phyloP scores from a whole-genome alignment of 1,140 invertebrate genomes.

The Gerris buenoi region DNA sequence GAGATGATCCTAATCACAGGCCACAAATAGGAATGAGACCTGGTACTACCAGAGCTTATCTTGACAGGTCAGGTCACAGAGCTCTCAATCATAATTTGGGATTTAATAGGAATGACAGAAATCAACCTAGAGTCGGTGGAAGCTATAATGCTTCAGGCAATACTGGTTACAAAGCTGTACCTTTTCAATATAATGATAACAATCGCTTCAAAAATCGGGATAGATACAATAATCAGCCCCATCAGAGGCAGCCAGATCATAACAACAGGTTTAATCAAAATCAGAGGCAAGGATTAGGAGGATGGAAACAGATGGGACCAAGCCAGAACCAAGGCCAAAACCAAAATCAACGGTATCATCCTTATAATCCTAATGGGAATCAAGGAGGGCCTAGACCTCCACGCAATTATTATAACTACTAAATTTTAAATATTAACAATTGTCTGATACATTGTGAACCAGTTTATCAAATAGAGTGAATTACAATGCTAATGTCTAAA shows the following conservation, averaged over 20 bases:
- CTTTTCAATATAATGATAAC: not conserved
- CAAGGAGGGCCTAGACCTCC: not conserved
- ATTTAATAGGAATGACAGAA: not conserved
- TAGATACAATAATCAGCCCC: not conserved
- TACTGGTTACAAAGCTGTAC: not conserved
- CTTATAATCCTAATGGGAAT: not conserved
- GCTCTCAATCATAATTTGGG: not conserved
- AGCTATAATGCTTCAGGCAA: not conserved
- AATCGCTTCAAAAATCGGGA: not conserved
- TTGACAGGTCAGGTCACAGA: not conserved
- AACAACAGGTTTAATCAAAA: not conserved
- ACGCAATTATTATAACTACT: too few relatives aligned
- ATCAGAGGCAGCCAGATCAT: not conserved
- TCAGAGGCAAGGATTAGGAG: not conserved
- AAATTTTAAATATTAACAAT: too few relatives aligned
- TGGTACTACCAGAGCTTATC: not conserved
- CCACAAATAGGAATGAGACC: slow-evolving; percentile 4
- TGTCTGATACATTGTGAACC: too few relatives aligned
- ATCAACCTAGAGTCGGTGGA: not conserved
- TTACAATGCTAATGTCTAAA: too few relatives aligned
- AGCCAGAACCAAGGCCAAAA: too few relatives aligned
- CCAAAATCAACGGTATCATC: not conserved
- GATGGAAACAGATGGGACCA: not conserved
- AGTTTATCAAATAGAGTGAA: too few relatives aligned
- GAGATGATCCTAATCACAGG: not conserved